These are phyloP conservation scores for Coelogynopora nodosa DNA, from an alignment of 2,888 invertebrate genomes.

Conservation along the genomic window DNA sequence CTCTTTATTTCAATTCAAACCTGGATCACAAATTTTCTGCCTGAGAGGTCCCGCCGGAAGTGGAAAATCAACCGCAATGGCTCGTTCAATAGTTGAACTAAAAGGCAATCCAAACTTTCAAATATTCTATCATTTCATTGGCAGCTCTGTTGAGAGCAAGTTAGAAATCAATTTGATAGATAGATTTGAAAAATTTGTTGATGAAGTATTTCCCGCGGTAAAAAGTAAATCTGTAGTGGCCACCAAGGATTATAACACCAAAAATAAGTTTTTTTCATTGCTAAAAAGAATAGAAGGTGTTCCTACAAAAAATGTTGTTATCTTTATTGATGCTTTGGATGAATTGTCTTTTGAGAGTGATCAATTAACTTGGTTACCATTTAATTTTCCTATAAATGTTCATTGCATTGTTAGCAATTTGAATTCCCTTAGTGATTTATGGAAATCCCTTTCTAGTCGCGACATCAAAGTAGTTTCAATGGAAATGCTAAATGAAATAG, in stretches of 20 bases:
- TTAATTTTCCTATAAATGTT: conserved; percentile 52
- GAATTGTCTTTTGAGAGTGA: background rate
- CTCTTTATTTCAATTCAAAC: background rate
- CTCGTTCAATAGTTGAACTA: conserved; percentile 42
- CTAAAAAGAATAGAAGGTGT: conserved; percentile 38
- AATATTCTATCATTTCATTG: conserved; percentile 4
- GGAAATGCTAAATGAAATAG: conserved; percentile 28
- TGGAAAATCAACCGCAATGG: conserved; percentile 58
- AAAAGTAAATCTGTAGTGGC: background rate
- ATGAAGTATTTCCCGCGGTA: background rate
- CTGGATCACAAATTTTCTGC: background rate
- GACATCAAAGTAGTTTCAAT: background rate
- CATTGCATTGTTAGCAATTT: conserved; percentile 52
- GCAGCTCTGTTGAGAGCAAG: background rate
- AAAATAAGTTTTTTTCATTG: conserved; percentile 31
- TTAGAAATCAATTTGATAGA: background rate
- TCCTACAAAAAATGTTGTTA: conserved; percentile 41
- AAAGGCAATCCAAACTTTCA: background rate
- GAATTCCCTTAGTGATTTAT: background rate
- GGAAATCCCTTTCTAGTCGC: background rate
- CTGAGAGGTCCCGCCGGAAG: conserved; percentile 51
- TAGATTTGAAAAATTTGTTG: conserved; percentile 5
- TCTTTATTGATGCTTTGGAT: conserved; percentile 53
- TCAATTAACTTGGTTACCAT: conserved; percentile 49
- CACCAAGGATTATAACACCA: background rate